phyloP scores from a whole-genome alignment of 2,113 vertebrate genomes.

The Carassius carassius region DNA sequence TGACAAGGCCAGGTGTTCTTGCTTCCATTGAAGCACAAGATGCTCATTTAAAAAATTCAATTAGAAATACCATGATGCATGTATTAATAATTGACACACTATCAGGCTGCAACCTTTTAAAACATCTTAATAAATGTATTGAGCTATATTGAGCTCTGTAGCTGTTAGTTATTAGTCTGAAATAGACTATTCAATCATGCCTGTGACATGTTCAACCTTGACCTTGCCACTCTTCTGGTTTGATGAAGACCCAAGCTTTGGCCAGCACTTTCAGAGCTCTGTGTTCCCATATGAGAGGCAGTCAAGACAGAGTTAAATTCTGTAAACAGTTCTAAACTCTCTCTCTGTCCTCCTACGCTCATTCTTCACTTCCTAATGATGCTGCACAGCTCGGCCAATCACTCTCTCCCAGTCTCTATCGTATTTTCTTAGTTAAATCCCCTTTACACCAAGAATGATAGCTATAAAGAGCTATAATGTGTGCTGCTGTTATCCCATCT shows the following conservation, averaged over 20 bases:
- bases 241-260: slow-evolving; percentile 33
- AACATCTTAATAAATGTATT: not conserved
- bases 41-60: too few relatives aligned
- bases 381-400: slow-evolving; percentile 3
- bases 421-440: not conserved
- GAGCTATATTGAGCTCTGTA: not conserved
- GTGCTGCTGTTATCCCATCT: not conserved
- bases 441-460: not conserved
- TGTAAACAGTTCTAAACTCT: slow-evolving; percentile 16
- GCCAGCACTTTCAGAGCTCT: slow-evolving; percentile 28
- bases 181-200: not conserved
- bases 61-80: too few relatives aligned
- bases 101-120: not conserved
- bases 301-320: slow-evolving; percentile 33
- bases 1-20: too few relatives aligned
- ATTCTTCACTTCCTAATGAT: slow-evolving; percentile 24
- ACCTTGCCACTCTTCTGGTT: slow-evolving; percentile 23
- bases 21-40: too few relatives aligned
- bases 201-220: not conserved
- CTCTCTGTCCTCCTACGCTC: not conserved
- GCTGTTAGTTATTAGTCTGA: not conserved
- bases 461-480: not conserved
- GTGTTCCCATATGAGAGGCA: slow-evolving; percentile 33
- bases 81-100: not conserved
- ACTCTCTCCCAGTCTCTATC: not conserved